Percentiles rank a stretch among this genome's conserved stretches.
These are phyloP conservation scores for Neoascia interrupta DNA, from an alignment of 2,888 invertebrate species.

Conservation along the genomic window DNA sequence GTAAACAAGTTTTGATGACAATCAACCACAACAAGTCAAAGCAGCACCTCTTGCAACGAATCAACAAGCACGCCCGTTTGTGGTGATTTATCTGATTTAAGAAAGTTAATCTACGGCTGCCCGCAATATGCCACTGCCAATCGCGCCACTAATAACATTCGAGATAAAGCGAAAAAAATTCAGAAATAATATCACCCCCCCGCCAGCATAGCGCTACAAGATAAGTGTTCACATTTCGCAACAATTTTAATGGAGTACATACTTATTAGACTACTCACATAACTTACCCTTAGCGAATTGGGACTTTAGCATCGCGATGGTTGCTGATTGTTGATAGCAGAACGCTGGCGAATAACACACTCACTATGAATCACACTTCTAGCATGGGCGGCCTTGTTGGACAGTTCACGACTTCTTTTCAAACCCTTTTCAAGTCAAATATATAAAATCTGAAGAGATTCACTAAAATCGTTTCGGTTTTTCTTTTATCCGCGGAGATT, in stretches of 20 bases:
- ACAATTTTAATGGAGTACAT: no score
- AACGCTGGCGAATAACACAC: neutral
- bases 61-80: no score
- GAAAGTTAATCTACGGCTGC: no score
- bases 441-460: neutral
- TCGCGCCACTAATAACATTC: neutral
- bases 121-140: neutral
- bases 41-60: no score
- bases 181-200: neutral
- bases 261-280: no score
- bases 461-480: neutral
- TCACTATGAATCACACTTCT: constrained; percentile 22
- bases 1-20: no score
- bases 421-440: constrained; percentile 1
- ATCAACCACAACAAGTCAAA: no score
- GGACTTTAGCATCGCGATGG: constrained; percentile 70
- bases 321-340: constrained; percentile 12
- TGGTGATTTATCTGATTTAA: no score
- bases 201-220: neutral
- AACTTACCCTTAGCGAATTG: constrained; percentile 77
- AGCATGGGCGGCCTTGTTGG: constrained; percentile 7
- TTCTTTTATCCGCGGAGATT: constrained; percentile 11
- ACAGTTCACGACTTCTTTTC: constrained; percentile 2
- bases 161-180: constrained; percentile 2
- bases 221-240: neutral